These are phyloP conservation scores for Recurvirostra avosetta DNA, from an alignment of 2,113 vertebrate genomes.

Conservation along the genomic window DNA sequence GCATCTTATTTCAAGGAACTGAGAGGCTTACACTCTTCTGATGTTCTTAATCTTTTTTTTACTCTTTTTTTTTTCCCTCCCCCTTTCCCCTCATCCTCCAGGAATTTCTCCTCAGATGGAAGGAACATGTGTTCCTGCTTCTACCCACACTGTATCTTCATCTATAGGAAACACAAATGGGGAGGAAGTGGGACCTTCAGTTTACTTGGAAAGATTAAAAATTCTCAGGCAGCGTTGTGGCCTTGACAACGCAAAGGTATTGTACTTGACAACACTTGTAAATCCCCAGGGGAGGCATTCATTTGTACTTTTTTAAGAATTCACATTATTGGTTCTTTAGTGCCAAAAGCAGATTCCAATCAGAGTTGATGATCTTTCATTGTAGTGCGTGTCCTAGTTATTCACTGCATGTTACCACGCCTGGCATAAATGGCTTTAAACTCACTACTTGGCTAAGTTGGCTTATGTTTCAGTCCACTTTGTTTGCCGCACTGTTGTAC, in stretches of 20 bases:
- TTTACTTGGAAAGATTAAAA: slow-evolving; percentile 95
- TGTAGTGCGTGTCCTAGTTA: background rate
- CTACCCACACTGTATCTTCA: slow-evolving; percentile 72
- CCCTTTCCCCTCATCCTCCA: slow-evolving; percentile 49
- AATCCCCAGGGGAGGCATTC: background rate
- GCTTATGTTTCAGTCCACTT: background rate
- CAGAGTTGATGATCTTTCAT: background rate
- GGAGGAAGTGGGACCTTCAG: slow-evolving; percentile 90
- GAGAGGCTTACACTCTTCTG: background rate
- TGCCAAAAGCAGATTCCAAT: background rate
- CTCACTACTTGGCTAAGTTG: background rate
- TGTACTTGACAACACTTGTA: background rate
- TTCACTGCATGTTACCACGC: background rate
- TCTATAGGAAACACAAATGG: slow-evolving; percentile 84
- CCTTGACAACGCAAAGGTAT: slow-evolving; percentile 92
- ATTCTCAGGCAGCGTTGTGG: slow-evolving; percentile 94
- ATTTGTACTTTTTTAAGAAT: background rate
- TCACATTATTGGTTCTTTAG: background rate
- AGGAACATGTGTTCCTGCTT: slow-evolving; percentile 67
- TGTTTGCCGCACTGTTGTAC: background rate
- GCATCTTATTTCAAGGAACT: background rate
- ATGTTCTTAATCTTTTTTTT: background rate
- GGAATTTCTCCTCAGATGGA: slow-evolving; percentile 88
- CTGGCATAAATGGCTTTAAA: background rate
- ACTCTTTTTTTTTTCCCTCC: background rate